These are phyloP conservation scores for Dilophus febrilis DNA, from an alignment of 2,888 invertebrate species.

Conservation along the genomic window DNA sequence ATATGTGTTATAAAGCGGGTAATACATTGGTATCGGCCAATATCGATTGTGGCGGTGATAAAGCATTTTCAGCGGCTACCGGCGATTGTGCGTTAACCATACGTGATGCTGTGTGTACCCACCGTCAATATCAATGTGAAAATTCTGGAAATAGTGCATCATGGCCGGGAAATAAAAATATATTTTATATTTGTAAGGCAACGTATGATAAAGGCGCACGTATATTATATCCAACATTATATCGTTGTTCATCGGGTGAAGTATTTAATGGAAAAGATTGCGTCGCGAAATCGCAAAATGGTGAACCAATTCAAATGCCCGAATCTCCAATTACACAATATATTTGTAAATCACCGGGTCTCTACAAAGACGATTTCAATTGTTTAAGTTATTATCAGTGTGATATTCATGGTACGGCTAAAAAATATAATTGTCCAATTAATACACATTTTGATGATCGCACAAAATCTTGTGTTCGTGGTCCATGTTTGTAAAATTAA, in stretches of 20 bases:
- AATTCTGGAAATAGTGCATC: constrained; percentile 22
- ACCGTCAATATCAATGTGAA: constrained; percentile 21
- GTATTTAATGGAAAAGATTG: constrained; percentile 21
- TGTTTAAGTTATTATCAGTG: constrained; percentile 26
- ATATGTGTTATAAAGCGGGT: constrained; percentile 26
- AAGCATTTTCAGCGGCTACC: constrained; percentile 23
- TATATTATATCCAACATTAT: constrained; percentile 24
- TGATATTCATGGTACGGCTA: neutral
- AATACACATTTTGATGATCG: neutral
- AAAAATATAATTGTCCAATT: neutral
- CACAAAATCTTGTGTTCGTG: neutral
- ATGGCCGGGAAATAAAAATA: constrained; percentile 25
- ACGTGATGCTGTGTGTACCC: constrained; percentile 17
- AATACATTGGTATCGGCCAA: constrained; percentile 21
- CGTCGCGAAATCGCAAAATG: neutral
- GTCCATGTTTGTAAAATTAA: too few relatives aligned
- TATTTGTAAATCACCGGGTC: constrained; percentile 14
- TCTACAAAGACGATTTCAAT: constrained; percentile 17
- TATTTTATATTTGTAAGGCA: constrained; percentile 28
- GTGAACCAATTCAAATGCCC: neutral
- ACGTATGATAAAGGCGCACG: constrained; percentile 21
- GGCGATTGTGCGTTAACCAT: constrained; percentile 24
- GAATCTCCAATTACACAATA: neutral
- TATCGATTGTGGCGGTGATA: constrained; percentile 24
- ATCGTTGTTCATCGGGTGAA: constrained; percentile 26